Evolutionary conservation across 37 sponge, comb jelly and placozoan genomes (phyloP), one percentile per base, ranked within the genome.

Genomic region (Agelas oroides): DNA sequence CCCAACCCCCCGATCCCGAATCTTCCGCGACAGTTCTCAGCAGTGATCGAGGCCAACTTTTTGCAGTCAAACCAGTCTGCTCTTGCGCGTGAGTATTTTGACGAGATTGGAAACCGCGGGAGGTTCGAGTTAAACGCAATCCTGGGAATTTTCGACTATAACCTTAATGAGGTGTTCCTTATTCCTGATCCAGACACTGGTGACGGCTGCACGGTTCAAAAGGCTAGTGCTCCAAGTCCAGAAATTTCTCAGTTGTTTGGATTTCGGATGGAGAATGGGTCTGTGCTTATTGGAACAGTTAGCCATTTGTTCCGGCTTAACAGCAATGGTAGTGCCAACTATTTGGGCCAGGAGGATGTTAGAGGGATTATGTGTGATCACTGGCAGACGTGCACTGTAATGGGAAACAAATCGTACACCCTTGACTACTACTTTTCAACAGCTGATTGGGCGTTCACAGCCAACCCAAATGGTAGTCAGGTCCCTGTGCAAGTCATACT

Each of bases 351-450:
- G 15, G 72, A 73, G 14, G 28, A 23, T 5, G 38, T 86, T 15
- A 40, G 88, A 57, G 92, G 88, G 13, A 79, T 92, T 0, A 80
- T 75, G 5, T 33, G 37, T 24, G 27, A 84, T 20, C 84, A 56
- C 59, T 92, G 88, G 88, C 84, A 84, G 61, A 24, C 84, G 53
- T 87, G 88, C 39, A 30, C 71, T 16, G 27, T 28, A 33, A 17
- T 27, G 12, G 59, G 19, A 23, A 30, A 11, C 15, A 30, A 11
- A 2, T 77, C 88, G 30, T 92, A 61, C 36, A 30, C 31, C 5
- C n/a, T 77, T 17, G 84, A 92, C 41, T 92, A 84, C 59, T 92
- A 87, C 59, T 87, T 84, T 54, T 54, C 78, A 0, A 24, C 20
- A 0, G 20, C n/a, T 3, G 52, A 58, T 24, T 77, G 71, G 64